These are phyloP conservation scores for Procambarus clarkii DNA, from an alignment of 1,140 invertebrate species.

Conservation along the genomic window DNA sequence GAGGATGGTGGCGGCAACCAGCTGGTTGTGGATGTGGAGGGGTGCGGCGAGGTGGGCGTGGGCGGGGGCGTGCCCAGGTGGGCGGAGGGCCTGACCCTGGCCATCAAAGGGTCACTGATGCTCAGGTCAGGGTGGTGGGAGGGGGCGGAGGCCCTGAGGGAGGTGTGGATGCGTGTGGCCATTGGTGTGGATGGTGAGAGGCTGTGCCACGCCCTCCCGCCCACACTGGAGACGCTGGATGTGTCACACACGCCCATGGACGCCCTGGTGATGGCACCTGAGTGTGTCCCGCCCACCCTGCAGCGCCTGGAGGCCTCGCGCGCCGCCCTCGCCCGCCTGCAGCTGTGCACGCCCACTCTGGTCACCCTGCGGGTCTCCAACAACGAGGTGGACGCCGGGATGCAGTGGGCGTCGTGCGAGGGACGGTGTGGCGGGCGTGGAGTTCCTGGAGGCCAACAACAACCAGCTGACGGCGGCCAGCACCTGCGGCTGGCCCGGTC, in stretches of 20 bases:
- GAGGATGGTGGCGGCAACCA: not conserved
- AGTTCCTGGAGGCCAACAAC: slow-evolving; percentile 14
- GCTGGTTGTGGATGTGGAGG: slow-evolving; percentile 43
- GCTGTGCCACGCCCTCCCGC: slow-evolving; percentile 21
- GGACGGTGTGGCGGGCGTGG: not conserved
- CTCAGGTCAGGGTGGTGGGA: slow-evolving; percentile 6
- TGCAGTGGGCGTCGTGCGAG: slow-evolving; percentile 27
- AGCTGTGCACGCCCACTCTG: slow-evolving; percentile 25
- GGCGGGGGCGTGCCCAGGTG: slow-evolving; percentile 14
- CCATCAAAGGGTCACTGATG: slow-evolving; percentile 11
- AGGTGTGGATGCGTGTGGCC: slow-evolving; percentile 22
- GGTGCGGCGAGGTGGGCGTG: slow-evolving; percentile 31
- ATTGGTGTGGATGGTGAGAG: not conserved
- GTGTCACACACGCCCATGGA: slow-evolving; percentile 13
- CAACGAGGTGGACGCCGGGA: slow-evolving; percentile 14
- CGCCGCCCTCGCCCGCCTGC: not conserved
- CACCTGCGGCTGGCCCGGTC: not conserved
- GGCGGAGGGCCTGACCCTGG: slow-evolving; percentile 27
- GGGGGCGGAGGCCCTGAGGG: not conserved
- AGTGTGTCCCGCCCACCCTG: not conserved
- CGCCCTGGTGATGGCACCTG: not conserved
- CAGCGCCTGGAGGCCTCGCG: slow-evolving; percentile 16
- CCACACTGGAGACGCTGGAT: slow-evolving; percentile 21
- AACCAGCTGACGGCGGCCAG: slow-evolving; percentile 5
- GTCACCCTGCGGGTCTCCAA: not conserved